These are phyloP conservation scores for Clarias magur DNA, from an alignment of 2,113 vertebrate genomes.

Conservation along the genomic window DNA sequence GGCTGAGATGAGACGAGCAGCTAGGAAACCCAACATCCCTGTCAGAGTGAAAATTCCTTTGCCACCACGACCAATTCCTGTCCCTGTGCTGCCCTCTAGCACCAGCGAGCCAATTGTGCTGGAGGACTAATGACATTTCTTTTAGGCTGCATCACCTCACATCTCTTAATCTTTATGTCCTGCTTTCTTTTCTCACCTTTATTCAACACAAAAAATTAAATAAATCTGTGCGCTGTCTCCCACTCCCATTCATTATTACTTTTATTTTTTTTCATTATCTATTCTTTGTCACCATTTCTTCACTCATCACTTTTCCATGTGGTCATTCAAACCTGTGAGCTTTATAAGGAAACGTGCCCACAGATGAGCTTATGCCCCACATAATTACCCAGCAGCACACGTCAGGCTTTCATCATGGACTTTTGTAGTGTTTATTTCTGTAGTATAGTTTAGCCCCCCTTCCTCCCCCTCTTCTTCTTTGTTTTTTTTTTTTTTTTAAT, in stretches of 20 bases:
- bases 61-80: constrained; percentile 69
- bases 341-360: constrained; percentile 22
- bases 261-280: background rate
- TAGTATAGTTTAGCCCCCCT: constrained; percentile 37
- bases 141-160: constrained; percentile 25
- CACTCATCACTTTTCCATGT: background rate
- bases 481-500: constrained; percentile 56
- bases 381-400: constrained; percentile 30
- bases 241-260: background rate
- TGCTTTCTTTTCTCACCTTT: background rate
- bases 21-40: constrained; percentile 84
- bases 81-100: constrained; percentile 80
- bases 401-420: constrained; percentile 42
- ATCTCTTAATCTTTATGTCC: constrained; percentile 6
- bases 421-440: constrained; percentile 62
- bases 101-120: constrained; percentile 93
- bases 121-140: constrained; percentile 78
- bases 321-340: constrained; percentile 14
- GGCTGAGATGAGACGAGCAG: constrained; percentile 86
- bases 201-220: background rate
- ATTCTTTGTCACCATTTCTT: constrained; percentile 33
- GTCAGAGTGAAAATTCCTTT: constrained; percentile 82
- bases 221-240: background rate
- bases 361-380: constrained; percentile 33
- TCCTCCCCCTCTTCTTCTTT: constrained; percentile 2